Base-by-base conservation (phyloP, 1,140 invertebrate genomes). In the Drosophila parabipectinata region DNA sequence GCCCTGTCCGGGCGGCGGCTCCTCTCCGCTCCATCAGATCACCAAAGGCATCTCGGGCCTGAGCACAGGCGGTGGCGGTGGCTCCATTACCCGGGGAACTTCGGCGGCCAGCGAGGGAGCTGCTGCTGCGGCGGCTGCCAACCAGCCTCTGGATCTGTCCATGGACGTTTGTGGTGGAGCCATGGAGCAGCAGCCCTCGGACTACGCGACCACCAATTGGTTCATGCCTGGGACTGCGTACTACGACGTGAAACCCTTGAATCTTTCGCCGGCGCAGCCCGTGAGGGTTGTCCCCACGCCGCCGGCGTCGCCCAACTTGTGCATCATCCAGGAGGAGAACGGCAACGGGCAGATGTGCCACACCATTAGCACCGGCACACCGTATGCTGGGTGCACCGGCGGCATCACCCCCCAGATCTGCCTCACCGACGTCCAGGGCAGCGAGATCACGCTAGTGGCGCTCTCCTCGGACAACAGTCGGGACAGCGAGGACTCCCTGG, bases 351-450 rank as follows among this genome's bases (percentile, higher is more conserved):
- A 90, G 39, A 87, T 88, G 79, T 85, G 82, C 37, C 90, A 82
- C 37, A 91, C 90, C 1, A 91, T 91, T 1, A 83, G 80, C 44
- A 91, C 90, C 6, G 57, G 91, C 58, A 71, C 83, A 21, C 87
- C 91, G 37, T 80, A 87, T 82, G 68, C 71, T 12, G 87, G 72
- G 21, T 81, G 90, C 26, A 91, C 85, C 0, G 89, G 71, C 8
- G 76, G 90, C 77, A 88, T 79, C 2, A 68, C 84, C 54, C 82
- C 97, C 0, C 97, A 98, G 92, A 98, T 98, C 71, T 97, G 96
- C 76, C 94, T 98, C 4, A 98, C 97, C 0, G 97, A 98, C 91
- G 97, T 97, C 62, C 93, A 96, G 34, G 96, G 96, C n/a, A 96
- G 95, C 18, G 96, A 97, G 91, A 94, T 96, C 1, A 96, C 96